phyloP scores from a whole-genome alignment of 2,888 invertebrate genomes.

The Ethmia dodecea region DNA sequence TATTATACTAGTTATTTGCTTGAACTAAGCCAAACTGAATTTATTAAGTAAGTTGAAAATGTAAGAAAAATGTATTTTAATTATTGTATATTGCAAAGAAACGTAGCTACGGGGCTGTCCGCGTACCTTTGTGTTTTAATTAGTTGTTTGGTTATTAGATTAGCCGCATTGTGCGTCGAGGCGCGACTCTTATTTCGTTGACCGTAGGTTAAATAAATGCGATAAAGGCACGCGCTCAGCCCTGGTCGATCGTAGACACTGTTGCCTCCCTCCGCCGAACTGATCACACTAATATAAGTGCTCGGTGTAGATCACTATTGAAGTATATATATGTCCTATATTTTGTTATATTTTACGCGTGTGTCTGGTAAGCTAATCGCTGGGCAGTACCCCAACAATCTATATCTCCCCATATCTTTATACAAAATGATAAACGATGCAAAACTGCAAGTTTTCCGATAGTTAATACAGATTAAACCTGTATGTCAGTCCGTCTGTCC shows the following conservation, averaged over 20 bases:
- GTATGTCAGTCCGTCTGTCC: conserved; percentile 10
- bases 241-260: conserved; percentile 44
- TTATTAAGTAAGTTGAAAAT: conserved; percentile 77
- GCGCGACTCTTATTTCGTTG: conserved; percentile 21
- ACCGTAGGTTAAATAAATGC: conserved; percentile 20
- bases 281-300: conserved; percentile 59
- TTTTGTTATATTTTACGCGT: conserved; percentile 73
- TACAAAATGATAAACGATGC: conserved; percentile 14
- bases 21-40: conserved; percentile 78
- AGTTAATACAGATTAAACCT: neutral
- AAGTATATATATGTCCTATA: conserved; percentile 68
- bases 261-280: conserved; percentile 63
- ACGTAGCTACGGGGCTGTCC: conserved; percentile 34
- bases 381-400: conserved; percentile 56
- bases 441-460: too few relatives aligned
- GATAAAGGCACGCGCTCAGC: conserved; percentile 15
- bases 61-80: conserved; percentile 77
- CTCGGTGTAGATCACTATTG: conserved; percentile 62
- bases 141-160: conserved; percentile 18
- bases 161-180: conserved; percentile 13
- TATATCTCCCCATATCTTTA: too few relatives aligned
- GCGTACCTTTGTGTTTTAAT: conserved; percentile 29
- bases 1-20: conserved; percentile 78
- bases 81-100: conserved; percentile 67
- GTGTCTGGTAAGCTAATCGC: conserved; percentile 60